phyloP scores from a whole-genome alignment of 2,113 vertebrate genomes.

The Struthio camelus region DNA sequence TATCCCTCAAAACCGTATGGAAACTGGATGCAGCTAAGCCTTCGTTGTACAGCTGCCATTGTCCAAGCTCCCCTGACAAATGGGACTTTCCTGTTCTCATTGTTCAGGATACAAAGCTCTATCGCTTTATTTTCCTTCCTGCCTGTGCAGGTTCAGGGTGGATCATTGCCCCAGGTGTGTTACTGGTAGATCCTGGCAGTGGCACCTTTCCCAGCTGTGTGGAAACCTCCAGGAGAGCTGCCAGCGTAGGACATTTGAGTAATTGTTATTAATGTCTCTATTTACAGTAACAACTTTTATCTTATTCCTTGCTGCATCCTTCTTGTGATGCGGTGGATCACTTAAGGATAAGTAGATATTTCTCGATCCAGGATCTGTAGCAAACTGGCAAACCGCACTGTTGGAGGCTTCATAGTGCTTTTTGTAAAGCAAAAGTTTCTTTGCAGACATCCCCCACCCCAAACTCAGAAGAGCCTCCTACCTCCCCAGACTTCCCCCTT shows the following conservation, averaged over 20 bases:
- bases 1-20: not conserved
- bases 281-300: not conserved
- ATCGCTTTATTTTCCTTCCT: slow-evolving; percentile 23
- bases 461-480: no score
- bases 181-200: not conserved
- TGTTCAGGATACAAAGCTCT: not conserved
- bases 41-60: not conserved
- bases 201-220: not conserved
- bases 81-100: slow-evolving; percentile 25
- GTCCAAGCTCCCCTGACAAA: not conserved
- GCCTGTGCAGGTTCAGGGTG: not conserved
- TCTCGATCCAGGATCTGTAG: not conserved
- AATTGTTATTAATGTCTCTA: not conserved
- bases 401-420: not conserved
- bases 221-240: not conserved
- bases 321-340: rapidly evolving
- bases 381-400: not conserved
- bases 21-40: not conserved
- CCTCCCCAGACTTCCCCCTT: not conserved
- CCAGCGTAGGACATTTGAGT: not conserved
- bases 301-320: not conserved
- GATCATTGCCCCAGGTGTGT: not conserved
- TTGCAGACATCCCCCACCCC: not conserved
- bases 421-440: not conserved
- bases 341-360: not conserved